phyloP scores from a whole-genome alignment of 2,888 invertebrate genomes.

The Carcina quercana region DNA sequence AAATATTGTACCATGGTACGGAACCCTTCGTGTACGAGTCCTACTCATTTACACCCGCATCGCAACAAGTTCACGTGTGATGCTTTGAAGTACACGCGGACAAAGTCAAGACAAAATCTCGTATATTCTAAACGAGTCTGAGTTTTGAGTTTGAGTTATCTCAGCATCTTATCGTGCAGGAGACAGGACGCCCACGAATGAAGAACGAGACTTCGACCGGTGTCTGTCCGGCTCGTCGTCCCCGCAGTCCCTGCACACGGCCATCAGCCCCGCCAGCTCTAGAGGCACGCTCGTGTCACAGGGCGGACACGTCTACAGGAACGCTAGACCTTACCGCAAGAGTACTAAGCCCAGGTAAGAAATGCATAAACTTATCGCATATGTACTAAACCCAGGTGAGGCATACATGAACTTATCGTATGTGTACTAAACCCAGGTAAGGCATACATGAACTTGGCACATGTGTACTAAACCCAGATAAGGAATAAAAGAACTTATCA shows the following conservation, averaged over 20 bases:
- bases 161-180: slow-evolving; percentile 26
- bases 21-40: no score
- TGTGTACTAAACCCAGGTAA: no score
- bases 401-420: no score
- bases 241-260: slow-evolving; percentile 40
- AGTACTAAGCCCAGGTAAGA: slow-evolving; percentile 38
- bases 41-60: no score
- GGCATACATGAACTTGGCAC: no score
- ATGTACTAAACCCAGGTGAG: no score
- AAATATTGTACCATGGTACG: no score
- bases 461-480: no score
- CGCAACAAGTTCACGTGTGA: no score
- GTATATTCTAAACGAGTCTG: not conserved
- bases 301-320: slow-evolving; percentile 67
- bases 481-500: no score
- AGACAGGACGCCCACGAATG: slow-evolving; percentile 53
- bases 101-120: not conserved
- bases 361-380: no score
- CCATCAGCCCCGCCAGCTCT: slow-evolving; percentile 57
- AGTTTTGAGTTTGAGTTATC: not conserved
- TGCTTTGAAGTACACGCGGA: no score
- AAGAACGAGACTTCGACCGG: slow-evolving; percentile 20
- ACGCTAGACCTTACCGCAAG: slow-evolving; percentile 55
- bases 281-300: slow-evolving; percentile 71
- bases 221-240: slow-evolving; percentile 27